phyloP scores from a whole-genome alignment of 2,888 invertebrate genomes.

The Philaethria dido region DNA sequence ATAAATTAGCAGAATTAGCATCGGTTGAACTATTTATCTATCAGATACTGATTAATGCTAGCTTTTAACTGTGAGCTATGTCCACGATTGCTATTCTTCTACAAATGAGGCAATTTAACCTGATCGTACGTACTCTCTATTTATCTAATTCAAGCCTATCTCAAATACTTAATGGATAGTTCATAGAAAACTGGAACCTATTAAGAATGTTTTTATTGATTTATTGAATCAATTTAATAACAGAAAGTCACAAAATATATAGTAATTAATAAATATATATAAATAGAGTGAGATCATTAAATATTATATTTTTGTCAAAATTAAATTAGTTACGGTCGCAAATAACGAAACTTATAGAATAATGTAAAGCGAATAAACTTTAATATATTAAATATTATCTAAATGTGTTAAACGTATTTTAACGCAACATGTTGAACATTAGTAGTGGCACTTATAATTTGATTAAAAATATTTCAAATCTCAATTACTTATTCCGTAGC shows the following conservation, averaged over 20 bases:
- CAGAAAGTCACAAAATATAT: background rate
- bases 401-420: constrained; percentile 6
- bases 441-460: constrained; percentile 12
- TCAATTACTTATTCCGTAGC: constrained; percentile 16
- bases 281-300: no score
- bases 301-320: background rate
- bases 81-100: constrained; percentile 37
- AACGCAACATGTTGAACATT: background rate
- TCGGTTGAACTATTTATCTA: constrained; percentile 28
- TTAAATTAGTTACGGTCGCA: background rate
- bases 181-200: background rate
- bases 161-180: constrained; percentile 14
- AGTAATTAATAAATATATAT: background rate
- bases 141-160: constrained; percentile 33
- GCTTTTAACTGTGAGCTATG: constrained; percentile 38
- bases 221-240: background rate
- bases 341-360: background rate
- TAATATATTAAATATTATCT: constrained; percentile 4
- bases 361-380: background rate
- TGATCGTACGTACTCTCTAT: constrained; percentile 30
- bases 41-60: constrained; percentile 38
- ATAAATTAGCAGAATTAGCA: constrained; percentile 22
- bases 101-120: constrained; percentile 38
- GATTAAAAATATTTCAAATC: constrained; percentile 20
- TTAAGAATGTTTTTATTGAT: background rate